A percentile compares a stretch with the other conserved stretches of the same genome.
These are phyloP conservation scores for Xyrichtys novacula DNA, from an alignment of 2,797 vertebrate genomes.

Conservation along the genomic window DNA sequence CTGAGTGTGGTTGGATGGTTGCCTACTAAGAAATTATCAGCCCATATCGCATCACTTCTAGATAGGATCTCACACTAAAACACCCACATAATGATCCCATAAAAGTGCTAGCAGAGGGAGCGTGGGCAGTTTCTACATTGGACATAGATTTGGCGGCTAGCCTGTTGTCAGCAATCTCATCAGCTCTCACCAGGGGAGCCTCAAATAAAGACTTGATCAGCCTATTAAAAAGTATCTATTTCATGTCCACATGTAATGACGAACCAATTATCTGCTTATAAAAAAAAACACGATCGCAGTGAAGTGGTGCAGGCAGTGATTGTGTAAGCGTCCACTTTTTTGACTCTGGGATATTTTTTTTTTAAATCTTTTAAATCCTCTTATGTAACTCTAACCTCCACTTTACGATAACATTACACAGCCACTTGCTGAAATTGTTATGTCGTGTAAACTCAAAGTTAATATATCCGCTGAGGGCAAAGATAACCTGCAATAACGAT, in stretches of 20 bases:
- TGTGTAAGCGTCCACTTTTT: constrained; percentile 28
- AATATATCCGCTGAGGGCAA: constrained; percentile 37
- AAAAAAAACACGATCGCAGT: constrained; percentile 21
- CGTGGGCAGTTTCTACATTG: constrained; percentile 73
- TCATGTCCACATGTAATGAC: constrained; percentile 33
- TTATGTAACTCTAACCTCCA: constrained; percentile 60
- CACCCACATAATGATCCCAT: constrained; percentile 77
- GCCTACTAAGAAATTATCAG: constrained; percentile 71
- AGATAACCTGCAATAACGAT: constrained; percentile 33
- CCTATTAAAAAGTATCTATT: constrained; percentile 29
- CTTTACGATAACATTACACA: constrained; percentile 55
- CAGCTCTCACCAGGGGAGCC: constrained; percentile 52
- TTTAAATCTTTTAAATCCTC: constrained; percentile 40
- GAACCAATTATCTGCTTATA: constrained; percentile 40
- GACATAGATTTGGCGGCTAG: constrained; percentile 72
- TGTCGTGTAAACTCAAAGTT: constrained; percentile 60
- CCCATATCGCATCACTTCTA: constrained; percentile 70
- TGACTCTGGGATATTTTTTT: constrained; percentile 2
- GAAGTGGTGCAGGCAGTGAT: constrained; percentile 10
- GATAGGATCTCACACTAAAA: constrained; percentile 73
- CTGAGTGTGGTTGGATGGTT: constrained; percentile 45
- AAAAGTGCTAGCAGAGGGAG: constrained; percentile 81
- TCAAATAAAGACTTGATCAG: constrained; percentile 55
- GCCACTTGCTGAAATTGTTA: constrained; percentile 51
- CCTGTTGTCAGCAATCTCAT: constrained; percentile 70